phyloP scores from a whole-genome alignment of 2,797 vertebrate species.

The Sylvilagus floridanus region DNA sequence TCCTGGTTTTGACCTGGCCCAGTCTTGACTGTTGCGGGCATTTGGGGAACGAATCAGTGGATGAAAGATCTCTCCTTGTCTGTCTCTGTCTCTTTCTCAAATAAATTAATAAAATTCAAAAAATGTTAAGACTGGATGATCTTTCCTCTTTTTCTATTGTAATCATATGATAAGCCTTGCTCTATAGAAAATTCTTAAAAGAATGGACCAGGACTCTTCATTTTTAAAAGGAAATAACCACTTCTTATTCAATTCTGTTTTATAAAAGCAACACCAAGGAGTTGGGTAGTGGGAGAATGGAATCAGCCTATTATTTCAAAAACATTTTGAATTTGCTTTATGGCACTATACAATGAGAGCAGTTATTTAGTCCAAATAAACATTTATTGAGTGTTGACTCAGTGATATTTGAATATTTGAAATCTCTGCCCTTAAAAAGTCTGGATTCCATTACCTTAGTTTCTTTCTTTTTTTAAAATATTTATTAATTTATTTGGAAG shows the following conservation, averaged over 20 bases:
- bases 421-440: neutral
- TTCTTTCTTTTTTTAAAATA: too few relatives aligned
- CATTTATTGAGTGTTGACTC: neutral
- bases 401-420: conserved; percentile 3
- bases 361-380: neutral
- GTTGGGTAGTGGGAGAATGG: neutral
- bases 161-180: neutral
- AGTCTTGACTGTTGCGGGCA: too few relatives aligned
- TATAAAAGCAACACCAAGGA: neutral
- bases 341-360: neutral
- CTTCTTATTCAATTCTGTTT: neutral
- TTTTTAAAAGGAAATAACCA: neutral
- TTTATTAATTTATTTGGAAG: too few relatives aligned
- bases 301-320: neutral
- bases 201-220: neutral
- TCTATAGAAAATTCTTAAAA: conserved; percentile 1
- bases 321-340: neutral
- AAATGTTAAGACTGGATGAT: neutral
- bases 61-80: too few relatives aligned
- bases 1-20: too few relatives aligned
- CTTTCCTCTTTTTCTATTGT: neutral
- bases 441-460: neutral
- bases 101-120: too few relatives aligned
- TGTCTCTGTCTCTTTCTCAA: too few relatives aligned
- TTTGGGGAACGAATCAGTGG: too few relatives aligned